Evolutionary conservation across 2,113 vertebrate genomes (phyloP).

Genomic region (Pongo pygmaeus): DNA sequence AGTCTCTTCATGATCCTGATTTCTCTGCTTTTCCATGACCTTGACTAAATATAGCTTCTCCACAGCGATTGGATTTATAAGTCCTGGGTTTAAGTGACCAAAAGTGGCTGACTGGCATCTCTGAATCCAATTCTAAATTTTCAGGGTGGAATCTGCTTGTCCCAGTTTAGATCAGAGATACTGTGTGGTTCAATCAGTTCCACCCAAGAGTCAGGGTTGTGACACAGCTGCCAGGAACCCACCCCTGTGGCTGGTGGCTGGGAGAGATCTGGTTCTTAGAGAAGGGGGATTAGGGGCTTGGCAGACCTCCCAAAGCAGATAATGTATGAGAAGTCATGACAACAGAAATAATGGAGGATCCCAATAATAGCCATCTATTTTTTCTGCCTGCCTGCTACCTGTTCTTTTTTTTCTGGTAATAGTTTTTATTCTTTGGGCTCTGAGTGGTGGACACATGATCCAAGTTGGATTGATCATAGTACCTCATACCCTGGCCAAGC

Average conservation of each 20-base stretch:
- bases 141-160: background rate
- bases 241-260: background rate
- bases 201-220: background rate
- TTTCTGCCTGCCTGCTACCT: background rate
- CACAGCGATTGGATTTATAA: background rate
- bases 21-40: conserved; percentile 1
- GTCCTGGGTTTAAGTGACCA: background rate
- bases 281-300: background rate
- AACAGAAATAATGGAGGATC: background rate
- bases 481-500: background rate
- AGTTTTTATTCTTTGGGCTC: background rate
- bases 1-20: background rate
- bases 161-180: background rate
- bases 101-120: background rate
- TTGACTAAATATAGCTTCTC: background rate
- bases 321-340: background rate
- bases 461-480: background rate
- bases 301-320: background rate
- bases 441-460: background rate
- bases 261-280: background rate
- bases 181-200: background rate
- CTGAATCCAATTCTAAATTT: background rate
- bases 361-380: background rate
- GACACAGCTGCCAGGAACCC: background rate
- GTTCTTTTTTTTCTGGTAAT: background rate